Base-by-base conservation (phyloP, 2,797 vertebrate species). In the Prunella strophiata region DNA sequence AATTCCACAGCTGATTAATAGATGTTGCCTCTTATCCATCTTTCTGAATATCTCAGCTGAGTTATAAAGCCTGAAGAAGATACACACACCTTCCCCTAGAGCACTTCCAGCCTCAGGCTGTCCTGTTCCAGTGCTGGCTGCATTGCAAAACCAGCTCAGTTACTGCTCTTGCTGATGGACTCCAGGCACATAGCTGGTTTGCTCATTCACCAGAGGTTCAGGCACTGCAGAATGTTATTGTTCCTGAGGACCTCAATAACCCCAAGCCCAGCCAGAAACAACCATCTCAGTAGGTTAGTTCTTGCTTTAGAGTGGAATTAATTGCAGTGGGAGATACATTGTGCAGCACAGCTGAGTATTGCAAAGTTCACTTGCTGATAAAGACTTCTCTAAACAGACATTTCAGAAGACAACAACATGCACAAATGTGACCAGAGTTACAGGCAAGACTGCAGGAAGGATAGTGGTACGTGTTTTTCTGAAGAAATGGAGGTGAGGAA, bases 11-110 rank as follows among this genome's bases (percentile, higher is more conserved):
- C 38, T 75, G 40, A 86, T 88, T 65, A 74, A 86, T 21, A 73
- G 40, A 84, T 88, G 94, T 94, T 88, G 51, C 48, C 58, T 88
- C 74, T 90, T 80, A 51, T 66, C 66, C 40, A 78, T 86, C 83
- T 76, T 70, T 47, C 59, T 87, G 83, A 84, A 90, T 77, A 86
- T 77, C 62, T 84, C 73, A 88, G 9, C 65, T 47, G 55, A 89
- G 23, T 62, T 58, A 40, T 58, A 52, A 94, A 90, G 30, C 43
- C 55, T 16, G 2, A 54, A 51, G 29, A 85, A 16, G 40, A 52
- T 68, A 47, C 47, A 40, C 20, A 65, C 25, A 47, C 76, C 7
- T 62, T 17, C 76, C 76, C 38, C 48, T 47, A 52, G 82, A 54
- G 50, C 38, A 21, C 47, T 57, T 38, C 48, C 54, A 71, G 82